A percentile compares a stretch with the other conserved stretches of the same genome.
Evolutionary conservation across 1,140 invertebrate species (phyloP).

Genomic region (Drosophila hydei): DNA sequence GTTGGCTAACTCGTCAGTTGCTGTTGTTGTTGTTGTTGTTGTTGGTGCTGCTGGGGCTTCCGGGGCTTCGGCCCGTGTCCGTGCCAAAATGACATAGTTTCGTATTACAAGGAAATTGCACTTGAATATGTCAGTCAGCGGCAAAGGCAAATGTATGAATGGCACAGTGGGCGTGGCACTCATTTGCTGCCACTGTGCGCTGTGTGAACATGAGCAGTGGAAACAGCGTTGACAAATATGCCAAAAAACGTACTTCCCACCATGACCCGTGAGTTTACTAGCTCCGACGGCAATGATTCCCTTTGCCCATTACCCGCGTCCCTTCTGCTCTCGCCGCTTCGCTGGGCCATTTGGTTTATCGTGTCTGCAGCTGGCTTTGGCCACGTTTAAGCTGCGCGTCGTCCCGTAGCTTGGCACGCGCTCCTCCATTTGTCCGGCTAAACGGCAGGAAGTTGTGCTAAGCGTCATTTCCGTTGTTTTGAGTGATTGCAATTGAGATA

Average conservation of each 20-base stretch:
- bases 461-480: slow-evolving; percentile 82
- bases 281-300: not conserved
- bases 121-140: slow-evolving; percentile 72
- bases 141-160: slow-evolving; percentile 23
- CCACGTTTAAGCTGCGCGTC: slow-evolving; percentile 46
- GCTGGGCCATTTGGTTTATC: slow-evolving; percentile 6
- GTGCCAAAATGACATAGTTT: slow-evolving; percentile 78
- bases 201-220: slow-evolving; percentile 46
- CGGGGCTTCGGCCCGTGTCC: slow-evolving; percentile 50
- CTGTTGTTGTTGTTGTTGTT: slow-evolving; percentile 15
- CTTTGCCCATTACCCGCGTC: not conserved
- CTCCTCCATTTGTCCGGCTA: slow-evolving; percentile 59
- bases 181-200: slow-evolving; percentile 13
- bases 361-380: slow-evolving; percentile 23
- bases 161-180: slow-evolving; percentile 50
- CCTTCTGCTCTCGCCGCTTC: not conserved
- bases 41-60: slow-evolving; percentile 5
- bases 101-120: slow-evolving; percentile 80
- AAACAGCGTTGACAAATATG: slow-evolving; percentile 76
- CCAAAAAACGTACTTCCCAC: slow-evolving; percentile 54
- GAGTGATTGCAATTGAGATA: slow-evolving; percentile 82
- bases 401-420: slow-evolving; percentile 51
- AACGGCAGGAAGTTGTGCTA: slow-evolving; percentile 80
- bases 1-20: slow-evolving; percentile 13
- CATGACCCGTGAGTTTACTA: slow-evolving; percentile 2